Percentiles rank a stretch among this genome's conserved stretches.
Evolutionary conservation across 2,888 invertebrate species (phyloP).

Genomic region (Netelia fuscicornis): DNA sequence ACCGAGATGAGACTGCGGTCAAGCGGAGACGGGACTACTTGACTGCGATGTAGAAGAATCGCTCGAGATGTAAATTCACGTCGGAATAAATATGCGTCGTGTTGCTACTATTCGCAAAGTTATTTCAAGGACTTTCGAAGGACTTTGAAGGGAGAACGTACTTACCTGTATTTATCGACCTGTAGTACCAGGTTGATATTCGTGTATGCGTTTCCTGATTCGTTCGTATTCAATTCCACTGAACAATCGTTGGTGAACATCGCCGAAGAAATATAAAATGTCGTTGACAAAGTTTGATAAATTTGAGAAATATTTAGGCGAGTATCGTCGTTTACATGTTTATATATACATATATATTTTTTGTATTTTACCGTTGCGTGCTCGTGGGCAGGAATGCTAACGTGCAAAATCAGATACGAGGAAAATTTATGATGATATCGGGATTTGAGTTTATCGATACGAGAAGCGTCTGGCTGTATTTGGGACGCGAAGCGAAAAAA

Average conservation of each 20-base stretch:
- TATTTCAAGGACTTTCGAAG: background rate
- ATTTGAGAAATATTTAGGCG: too few relatives aligned
- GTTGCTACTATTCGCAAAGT: background rate
- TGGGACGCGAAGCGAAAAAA: background rate
- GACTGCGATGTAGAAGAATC: slow-evolving; percentile 17
- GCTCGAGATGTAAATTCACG: slow-evolving; percentile 19
- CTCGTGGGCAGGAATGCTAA: too few relatives aligned
- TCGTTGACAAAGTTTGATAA: background rate
- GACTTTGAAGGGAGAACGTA: background rate
- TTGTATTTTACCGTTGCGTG: too few relatives aligned
- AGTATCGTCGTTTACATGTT: too few relatives aligned
- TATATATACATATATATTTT: too few relatives aligned
- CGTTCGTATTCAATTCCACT: background rate
- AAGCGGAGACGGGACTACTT: slow-evolving; percentile 19
- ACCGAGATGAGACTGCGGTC: background rate
- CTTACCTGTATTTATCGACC: slow-evolving; percentile 18
- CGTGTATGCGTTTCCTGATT: background rate
- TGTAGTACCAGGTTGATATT: background rate
- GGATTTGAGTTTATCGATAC: too few relatives aligned
- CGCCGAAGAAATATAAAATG: background rate
- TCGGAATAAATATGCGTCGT: background rate
- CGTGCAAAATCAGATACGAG: too few relatives aligned
- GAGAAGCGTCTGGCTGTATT: too few relatives aligned
- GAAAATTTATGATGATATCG: too few relatives aligned
- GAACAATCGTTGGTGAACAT: background rate